A percentile compares a stretch with the other conserved stretches of the same genome.
These are phyloP conservation scores for Ectemnius cavifrons DNA, from an alignment of 2,888 invertebrate genomes.

Conservation along the genomic window DNA sequence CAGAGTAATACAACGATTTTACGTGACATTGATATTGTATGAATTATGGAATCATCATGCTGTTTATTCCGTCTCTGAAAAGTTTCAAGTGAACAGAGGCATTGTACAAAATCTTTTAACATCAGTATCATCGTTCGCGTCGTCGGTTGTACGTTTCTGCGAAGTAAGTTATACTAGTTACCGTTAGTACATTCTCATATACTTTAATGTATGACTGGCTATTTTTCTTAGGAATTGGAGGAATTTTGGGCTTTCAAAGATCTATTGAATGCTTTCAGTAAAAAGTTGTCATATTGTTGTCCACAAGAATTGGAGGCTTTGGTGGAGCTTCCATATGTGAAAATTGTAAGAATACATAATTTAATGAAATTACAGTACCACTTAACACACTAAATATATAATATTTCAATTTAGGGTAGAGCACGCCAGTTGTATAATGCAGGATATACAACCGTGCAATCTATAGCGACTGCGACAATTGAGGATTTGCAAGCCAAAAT, in stretches of 20 bases:
- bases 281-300: slow-evolving; percentile 89
- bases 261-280: slow-evolving; percentile 86
- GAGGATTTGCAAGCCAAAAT: slow-evolving; percentile 82
- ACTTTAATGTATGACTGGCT: slow-evolving; percentile 3
- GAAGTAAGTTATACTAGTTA: slow-evolving; percentile 77
- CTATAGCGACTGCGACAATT: slow-evolving; percentile 86
- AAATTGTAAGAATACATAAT: slow-evolving; percentile 81
- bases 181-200: neutral
- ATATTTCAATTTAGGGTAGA: slow-evolving; percentile 81
- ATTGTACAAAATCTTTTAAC: slow-evolving; percentile 88
- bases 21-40: slow-evolving; percentile 90
- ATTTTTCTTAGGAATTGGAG: slow-evolving; percentile 81
- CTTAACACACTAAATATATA: neutral
- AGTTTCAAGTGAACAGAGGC: slow-evolving; percentile 87
- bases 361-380: slow-evolving; percentile 10
- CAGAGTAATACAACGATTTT: slow-evolving; percentile 87
- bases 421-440: slow-evolving; percentile 91
- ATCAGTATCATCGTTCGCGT: slow-evolving; percentile 85
- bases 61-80: slow-evolving; percentile 84
- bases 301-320: slow-evolving; percentile 88
- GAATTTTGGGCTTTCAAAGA: slow-evolving; percentile 91
- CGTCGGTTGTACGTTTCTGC: slow-evolving; percentile 89
- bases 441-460: slow-evolving; percentile 88
- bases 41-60: slow-evolving; percentile 87
- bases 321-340: slow-evolving; percentile 93